Percentiles rank a stretch among this genome's conserved stretches.
Evolutionary conservation across 2,113 vertebrate genomes (phyloP).

Genomic region (Passer montanus): DNA sequence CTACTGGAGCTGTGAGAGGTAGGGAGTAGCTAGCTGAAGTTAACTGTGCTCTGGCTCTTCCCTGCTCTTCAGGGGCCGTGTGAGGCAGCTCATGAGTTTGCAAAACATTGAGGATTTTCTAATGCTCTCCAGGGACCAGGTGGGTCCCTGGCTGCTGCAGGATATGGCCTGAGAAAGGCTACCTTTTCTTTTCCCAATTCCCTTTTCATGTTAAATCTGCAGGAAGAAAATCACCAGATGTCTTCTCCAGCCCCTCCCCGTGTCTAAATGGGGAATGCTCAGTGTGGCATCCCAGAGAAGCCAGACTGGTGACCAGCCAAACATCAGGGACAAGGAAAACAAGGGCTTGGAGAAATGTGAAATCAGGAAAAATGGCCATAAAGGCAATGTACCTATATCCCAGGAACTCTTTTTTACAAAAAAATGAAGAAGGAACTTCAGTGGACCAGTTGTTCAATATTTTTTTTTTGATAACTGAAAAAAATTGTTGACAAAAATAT

Average conservation of each 20-base stretch:
- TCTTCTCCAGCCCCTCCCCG: conserved; percentile 18
- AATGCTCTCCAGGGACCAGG: conserved; percentile 18
- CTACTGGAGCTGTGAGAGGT: neutral
- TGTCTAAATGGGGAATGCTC: neutral
- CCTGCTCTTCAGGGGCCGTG: neutral
- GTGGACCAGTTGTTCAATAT: accelerated
- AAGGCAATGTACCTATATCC: neutral
- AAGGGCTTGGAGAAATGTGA: neutral
- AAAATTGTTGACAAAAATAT: neutral
- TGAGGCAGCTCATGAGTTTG: neutral
- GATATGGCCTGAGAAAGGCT: neutral
- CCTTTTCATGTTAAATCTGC: neutral
- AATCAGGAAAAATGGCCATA: neutral
- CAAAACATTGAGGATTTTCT: neutral
- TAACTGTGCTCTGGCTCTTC: neutral
- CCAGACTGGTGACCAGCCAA: neutral
- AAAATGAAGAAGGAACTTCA: neutral
- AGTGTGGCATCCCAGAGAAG: neutral
- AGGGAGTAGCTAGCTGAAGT: neutral
- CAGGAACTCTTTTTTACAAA: neutral
- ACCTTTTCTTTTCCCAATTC: conserved; percentile 40
- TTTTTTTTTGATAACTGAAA: neutral
- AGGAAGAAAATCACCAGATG: conserved; percentile 10
- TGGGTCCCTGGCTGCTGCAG: conserved; percentile 39
- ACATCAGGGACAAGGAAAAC: neutral